Evolutionary conservation across 2,888 invertebrate species (phyloP).

Genomic region (Eremobia ochroleuca): DNA sequence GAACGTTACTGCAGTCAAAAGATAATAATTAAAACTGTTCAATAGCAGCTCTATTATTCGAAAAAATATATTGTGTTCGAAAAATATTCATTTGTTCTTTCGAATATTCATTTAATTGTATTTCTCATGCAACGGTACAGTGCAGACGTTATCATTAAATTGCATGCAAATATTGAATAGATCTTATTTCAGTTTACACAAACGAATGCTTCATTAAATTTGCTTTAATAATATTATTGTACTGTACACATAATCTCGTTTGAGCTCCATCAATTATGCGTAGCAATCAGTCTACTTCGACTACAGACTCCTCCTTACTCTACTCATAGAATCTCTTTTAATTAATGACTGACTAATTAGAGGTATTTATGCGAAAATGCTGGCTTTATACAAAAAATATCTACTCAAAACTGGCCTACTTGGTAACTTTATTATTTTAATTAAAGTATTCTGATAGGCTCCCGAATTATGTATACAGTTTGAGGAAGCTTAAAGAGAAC

Average conservation of each 20-base stretch:
- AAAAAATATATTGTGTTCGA: too few relatives aligned
- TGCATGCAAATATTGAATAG: constrained; percentile 36
- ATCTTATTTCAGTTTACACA: constrained; percentile 24
- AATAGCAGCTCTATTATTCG: constrained; percentile 2
- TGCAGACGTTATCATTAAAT: constrained; percentile 38
- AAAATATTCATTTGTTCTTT: not conserved
- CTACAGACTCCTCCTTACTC: constrained; percentile 31
- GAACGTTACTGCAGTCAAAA: constrained; percentile 20
- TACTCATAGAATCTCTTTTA: constrained; percentile 52
- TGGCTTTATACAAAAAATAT: constrained; percentile 60
- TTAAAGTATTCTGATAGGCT: constrained; percentile 74
- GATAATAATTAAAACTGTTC: constrained; percentile 31
- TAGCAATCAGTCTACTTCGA: constrained; percentile 64
- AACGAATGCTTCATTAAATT: constrained; percentile 48
- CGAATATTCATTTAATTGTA: constrained; percentile 4
- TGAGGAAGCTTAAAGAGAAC: constrained; percentile 77
- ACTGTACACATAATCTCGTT: constrained; percentile 59
- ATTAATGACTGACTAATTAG: constrained; percentile 66
- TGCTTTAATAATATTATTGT: constrained; percentile 59
- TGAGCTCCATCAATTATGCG: constrained; percentile 66
- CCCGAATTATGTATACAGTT: constrained; percentile 68
- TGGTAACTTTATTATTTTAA: constrained; percentile 70
- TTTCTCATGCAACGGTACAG: not conserved
- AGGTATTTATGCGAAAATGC: constrained; percentile 62
- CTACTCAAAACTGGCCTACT: constrained; percentile 44